Conservation (phyloP, 2,113 vertebrate species). For the Ardeotis arabs region DNA sequence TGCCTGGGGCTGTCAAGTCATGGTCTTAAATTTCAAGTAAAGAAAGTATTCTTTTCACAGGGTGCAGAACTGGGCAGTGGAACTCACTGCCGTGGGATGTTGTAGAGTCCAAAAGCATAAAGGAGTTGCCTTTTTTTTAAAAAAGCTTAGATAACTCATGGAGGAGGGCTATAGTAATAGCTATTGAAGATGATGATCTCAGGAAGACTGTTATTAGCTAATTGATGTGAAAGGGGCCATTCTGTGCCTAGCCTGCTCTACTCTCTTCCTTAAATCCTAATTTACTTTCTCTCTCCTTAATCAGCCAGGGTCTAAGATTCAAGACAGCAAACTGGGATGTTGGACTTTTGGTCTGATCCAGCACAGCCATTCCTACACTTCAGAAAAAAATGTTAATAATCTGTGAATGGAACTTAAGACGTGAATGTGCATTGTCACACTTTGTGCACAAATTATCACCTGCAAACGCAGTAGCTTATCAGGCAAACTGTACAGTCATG, state of each 20-base stretch:
- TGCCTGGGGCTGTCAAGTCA: neutral
- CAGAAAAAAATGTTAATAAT: neutral
- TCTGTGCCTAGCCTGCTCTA: neutral
- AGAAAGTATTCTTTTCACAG: neutral
- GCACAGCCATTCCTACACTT: neutral
- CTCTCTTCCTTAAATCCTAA: neutral
- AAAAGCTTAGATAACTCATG: neutral
- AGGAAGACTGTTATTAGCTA: neutral
- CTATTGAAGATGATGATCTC: neutral
- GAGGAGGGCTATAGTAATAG: neutral
- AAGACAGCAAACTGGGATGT: neutral
- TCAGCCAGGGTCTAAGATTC: neutral
- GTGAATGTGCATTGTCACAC: neutral
- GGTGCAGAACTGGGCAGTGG: neutral
- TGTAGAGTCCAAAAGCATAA: neutral
- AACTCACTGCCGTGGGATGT: neutral
- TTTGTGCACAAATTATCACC: slow-evolving; percentile 31
- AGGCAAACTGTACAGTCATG: neutral
- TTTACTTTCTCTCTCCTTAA: neutral
- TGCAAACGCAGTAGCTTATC: slow-evolving; percentile 40
- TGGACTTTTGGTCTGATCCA: neutral
- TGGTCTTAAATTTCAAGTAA: neutral
- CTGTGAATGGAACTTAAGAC: neutral
- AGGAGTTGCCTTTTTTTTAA: neutral
- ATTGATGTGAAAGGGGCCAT: neutral